Conservation (phyloP, 1,140 invertebrate species). For the Phocides pigmalion region DNA sequence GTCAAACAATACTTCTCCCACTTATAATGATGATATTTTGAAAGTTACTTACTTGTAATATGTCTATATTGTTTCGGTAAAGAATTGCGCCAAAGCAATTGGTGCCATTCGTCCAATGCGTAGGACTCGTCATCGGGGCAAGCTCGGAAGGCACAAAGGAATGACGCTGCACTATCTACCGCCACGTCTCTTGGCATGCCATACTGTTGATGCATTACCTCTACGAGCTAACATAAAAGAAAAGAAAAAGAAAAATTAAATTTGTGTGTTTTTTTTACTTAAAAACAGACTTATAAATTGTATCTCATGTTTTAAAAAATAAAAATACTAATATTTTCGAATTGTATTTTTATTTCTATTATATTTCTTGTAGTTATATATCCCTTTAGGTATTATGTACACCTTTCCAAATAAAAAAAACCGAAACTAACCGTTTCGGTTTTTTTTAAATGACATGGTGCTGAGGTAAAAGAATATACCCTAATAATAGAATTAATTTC, state of each 20-base stretch:
- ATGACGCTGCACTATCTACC: conserved; percentile 85
- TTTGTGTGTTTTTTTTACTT: neutral
- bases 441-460: no score
- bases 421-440: no score
- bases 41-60: conserved; percentile 85
- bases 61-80: conserved; percentile 89
- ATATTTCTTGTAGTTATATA: no score
- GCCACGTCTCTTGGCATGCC: conserved; percentile 86
- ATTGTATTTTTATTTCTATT: no score
- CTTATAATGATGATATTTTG: neutral
- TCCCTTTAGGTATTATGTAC: no score
- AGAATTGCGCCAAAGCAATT: conserved; percentile 89
- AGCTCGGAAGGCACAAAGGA: conserved; percentile 89
- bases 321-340: no score
- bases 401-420: no score
- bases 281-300: no score
- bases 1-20: no score
- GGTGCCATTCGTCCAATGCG: conserved; percentile 90
- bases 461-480: no score
- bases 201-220: conserved; percentile 88
- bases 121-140: conserved; percentile 90
- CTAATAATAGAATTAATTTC: no score
- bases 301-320: no score
- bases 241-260: neutral
- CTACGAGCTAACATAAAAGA: conserved; percentile 84